A percentile compares a stretch with the other conserved stretches of the same genome.
Evolutionary conservation across 2,888 invertebrate genomes (phyloP).

Genomic region (Orgyia antiqua): DNA sequence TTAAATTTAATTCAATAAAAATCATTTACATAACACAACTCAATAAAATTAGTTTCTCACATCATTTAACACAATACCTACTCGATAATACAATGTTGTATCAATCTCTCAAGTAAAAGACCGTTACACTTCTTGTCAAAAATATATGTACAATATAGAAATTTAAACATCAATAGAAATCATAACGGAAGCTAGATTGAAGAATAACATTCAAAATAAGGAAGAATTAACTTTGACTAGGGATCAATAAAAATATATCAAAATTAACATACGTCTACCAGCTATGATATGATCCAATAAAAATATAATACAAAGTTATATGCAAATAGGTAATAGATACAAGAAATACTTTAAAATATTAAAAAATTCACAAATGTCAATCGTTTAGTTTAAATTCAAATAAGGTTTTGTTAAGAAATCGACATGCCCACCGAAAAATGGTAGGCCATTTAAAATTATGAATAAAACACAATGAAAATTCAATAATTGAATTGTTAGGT

Average conservation of each 20-base stretch:
- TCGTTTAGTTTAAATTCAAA: conserved; percentile 57
- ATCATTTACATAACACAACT: too few relatives aligned
- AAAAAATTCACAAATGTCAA: conserved; percentile 37
- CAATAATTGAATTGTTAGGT: conserved; percentile 63
- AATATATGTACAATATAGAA: conserved; percentile 32
- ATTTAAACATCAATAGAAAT: conserved; percentile 59
- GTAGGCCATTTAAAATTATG: conserved; percentile 52
- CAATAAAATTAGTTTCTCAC: conserved; percentile 5
- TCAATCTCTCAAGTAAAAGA: conserved; percentile 38
- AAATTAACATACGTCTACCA: conserved; percentile 74
- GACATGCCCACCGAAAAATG: conserved; percentile 57
- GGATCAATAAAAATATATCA: conserved; percentile 39
- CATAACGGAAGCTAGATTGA: conserved; percentile 65
- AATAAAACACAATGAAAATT: conserved; percentile 50
- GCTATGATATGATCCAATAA: conserved; percentile 66
- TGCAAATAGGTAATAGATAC: conserved; percentile 70
- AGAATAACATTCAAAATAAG: conserved; percentile 61
- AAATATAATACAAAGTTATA: conserved; percentile 45
- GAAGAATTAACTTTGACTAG: conserved; percentile 44
- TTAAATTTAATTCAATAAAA: too few relatives aligned
- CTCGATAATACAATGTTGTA: conserved; percentile 24
- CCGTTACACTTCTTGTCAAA: conserved; percentile 60
- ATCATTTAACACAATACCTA: conserved; percentile 6
- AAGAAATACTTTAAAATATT: conserved; percentile 25
- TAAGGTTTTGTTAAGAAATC: conserved; percentile 46